Conservation (phyloP, 1,140 invertebrate genomes). For the Meloidogyne floridensis region DNA sequence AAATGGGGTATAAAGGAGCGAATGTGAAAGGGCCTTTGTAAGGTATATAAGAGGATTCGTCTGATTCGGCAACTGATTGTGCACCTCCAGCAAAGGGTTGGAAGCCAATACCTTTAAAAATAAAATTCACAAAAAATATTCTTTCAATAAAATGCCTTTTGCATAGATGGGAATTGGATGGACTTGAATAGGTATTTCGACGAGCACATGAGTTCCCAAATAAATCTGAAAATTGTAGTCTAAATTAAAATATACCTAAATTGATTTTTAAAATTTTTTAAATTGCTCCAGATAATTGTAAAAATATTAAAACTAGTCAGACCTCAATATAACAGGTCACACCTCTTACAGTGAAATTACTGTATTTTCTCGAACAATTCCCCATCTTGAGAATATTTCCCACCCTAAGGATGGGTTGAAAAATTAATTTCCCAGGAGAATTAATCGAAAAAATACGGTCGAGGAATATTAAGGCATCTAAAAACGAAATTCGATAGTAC, state of each 20-base stretch:
- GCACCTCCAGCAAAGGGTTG: conserved; percentile 39
- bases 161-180: conserved; percentile 48
- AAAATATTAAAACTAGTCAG: too few species aligned
- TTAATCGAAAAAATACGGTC: too few species aligned
- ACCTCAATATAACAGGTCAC: too few species aligned
- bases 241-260: not conserved
- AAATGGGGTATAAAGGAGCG: conserved; percentile 36
- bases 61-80: conserved; percentile 35
- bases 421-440: too few species aligned
- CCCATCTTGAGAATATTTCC: too few species aligned
- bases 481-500: too few species aligned
- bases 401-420: too few species aligned
- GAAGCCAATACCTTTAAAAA: conserved; percentile 25
- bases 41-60: conserved; percentile 38
- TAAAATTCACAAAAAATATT: not conserved
- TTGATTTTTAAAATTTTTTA: not conserved
- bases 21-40: conserved; percentile 42
- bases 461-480: too few species aligned
- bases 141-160: conserved; percentile 29
- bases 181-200: conserved; percentile 41
- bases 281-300: not conserved
- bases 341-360: too few species aligned
- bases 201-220: conserved; percentile 37
- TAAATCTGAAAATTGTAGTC: conserved; percentile 26
- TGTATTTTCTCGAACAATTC: too few species aligned